Percentiles rank a stretch among this genome's conserved stretches.
Evolutionary conservation across 2,113 vertebrate genomes (phyloP).

Genomic region (Labeo catla): DNA sequence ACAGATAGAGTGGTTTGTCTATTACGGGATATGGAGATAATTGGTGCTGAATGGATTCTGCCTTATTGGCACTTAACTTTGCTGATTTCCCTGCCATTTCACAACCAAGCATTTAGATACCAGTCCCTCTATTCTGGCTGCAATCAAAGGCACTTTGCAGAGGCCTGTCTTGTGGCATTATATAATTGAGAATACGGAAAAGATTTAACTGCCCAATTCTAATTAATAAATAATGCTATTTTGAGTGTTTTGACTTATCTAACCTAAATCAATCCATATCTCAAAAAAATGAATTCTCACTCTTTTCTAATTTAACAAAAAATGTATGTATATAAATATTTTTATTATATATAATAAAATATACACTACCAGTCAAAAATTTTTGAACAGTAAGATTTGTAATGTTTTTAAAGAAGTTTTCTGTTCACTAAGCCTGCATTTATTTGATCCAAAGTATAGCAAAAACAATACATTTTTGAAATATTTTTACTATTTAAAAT

Average conservation of each 20-base stretch:
- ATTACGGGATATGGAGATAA: constrained; percentile 10
- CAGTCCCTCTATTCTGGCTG: constrained; percentile 58
- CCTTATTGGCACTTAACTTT: constrained; percentile 22
- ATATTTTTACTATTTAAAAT: too few species aligned
- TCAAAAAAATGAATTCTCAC: background rate
- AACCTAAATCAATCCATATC: background rate
- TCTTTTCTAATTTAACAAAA: background rate
- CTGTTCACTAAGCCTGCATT: too few species aligned
- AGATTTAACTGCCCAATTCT: background rate
- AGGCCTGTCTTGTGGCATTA: constrained; percentile 27
- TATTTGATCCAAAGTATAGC: too few species aligned
- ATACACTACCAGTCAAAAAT: too few species aligned
- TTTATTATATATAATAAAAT: background rate
- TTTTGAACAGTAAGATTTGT: too few species aligned
- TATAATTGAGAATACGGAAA: background rate
- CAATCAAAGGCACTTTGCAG: constrained; percentile 35
- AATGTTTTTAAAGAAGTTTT: too few species aligned
- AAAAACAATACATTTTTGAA: too few species aligned
- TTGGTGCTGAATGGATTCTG: constrained; percentile 37
- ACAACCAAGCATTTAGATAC: constrained; percentile 64
- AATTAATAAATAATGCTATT: background rate
- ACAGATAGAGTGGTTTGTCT: constrained; percentile 29
- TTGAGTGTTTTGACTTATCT: background rate
- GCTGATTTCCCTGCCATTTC: constrained; percentile 45
- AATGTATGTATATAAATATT: background rate